Evolutionary conservation across 2,888 invertebrate genomes (phyloP).

Genomic region (Nesidiocoris tenuis): DNA sequence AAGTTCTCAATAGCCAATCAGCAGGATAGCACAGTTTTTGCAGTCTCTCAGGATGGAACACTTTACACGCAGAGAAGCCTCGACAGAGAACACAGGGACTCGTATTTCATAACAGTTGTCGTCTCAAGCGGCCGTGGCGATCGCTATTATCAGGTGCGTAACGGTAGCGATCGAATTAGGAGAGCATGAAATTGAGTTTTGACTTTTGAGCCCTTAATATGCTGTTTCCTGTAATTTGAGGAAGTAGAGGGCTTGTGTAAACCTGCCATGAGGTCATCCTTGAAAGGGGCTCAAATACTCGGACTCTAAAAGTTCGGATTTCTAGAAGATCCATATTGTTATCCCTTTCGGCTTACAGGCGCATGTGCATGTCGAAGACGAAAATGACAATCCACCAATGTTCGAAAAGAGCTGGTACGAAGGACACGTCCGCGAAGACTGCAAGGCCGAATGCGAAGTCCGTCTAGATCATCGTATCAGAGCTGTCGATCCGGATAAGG

Average conservation of each 20-base stretch:
- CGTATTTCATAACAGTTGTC: constrained; percentile 75
- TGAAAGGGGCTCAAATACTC: too few species aligned
- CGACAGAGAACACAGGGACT: constrained; percentile 72
- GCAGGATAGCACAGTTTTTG: constrained; percentile 75
- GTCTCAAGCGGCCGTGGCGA: constrained; percentile 72
- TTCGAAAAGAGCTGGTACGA: constrained; percentile 73
- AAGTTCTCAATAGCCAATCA: constrained; percentile 79
- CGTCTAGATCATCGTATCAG: constrained; percentile 67
- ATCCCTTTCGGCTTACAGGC: constrained; percentile 54
- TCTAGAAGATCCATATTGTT: background rate
- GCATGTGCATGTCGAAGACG: constrained; percentile 76
- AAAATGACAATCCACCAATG: constrained; percentile 81
- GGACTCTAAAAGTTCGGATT: too few species aligned
- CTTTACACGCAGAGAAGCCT: constrained; percentile 74
- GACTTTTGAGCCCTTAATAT: too few species aligned
- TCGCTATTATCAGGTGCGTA: constrained; percentile 65
- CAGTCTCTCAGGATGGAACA: constrained; percentile 73
- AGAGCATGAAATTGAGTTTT: too few species aligned
- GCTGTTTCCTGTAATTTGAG: too few species aligned
- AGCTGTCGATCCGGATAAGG: constrained; percentile 68
- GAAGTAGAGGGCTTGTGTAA: too few species aligned
- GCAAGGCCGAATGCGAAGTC: constrained; percentile 67
- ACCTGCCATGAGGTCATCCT: too few species aligned
- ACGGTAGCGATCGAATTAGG: too few species aligned
- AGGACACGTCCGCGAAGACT: constrained; percentile 77